These are phyloP conservation scores for Mamestra brassicae DNA, from an alignment of 2,888 invertebrate species.

Conservation along the genomic window DNA sequence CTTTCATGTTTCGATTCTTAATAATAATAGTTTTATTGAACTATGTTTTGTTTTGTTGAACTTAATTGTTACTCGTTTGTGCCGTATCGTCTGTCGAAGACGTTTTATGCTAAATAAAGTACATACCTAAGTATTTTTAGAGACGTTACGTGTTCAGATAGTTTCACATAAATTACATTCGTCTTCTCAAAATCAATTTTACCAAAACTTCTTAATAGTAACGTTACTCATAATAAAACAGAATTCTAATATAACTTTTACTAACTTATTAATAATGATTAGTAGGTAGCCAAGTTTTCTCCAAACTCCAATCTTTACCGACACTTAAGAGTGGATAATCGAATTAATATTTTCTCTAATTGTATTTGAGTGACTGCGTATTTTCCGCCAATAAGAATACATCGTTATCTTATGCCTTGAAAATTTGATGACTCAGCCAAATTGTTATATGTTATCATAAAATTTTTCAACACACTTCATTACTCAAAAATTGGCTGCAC, in stretches of 20 bases:
- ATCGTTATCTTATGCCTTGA: background rate
- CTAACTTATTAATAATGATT: constrained; percentile 55
- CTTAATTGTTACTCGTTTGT: background rate
- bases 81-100: background rate
- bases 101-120: background rate
- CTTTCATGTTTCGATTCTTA: background rate
- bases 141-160: background rate
- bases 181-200: constrained; percentile 5
- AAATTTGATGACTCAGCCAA: constrained; percentile 3
- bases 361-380: constrained; percentile 38
- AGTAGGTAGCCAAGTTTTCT: constrained; percentile 35
- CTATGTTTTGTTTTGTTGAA: too few relatives aligned
- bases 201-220: constrained; percentile 20
- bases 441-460: background rate
- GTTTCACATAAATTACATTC: background rate
- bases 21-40: background rate
- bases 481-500: too few relatives aligned
- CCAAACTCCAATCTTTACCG: constrained; percentile 35
- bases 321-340: constrained; percentile 39
- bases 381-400: background rate
- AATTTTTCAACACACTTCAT: too few relatives aligned
- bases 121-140: background rate
- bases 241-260: constrained; percentile 38
- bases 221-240: constrained; percentile 15
- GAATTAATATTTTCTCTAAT: constrained; percentile 47